Conservation (phyloP, 2,888 invertebrate species). For the Drymonia ruficornis region DNA sequence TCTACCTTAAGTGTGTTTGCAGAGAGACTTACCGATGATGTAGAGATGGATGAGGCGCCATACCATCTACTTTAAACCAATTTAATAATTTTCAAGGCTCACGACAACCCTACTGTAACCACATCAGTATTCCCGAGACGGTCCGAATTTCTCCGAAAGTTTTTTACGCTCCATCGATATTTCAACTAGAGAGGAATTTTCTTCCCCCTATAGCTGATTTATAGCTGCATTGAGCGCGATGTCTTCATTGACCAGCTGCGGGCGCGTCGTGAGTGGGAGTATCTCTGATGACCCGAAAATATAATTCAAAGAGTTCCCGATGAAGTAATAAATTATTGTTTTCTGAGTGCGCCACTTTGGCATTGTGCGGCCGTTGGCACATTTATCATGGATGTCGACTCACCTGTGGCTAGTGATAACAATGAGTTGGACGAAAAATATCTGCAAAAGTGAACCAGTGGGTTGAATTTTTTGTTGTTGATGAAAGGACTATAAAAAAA, state of each 20-base stretch:
- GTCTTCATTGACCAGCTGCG: conserved; percentile 75
- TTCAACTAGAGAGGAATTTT: conserved; percentile 61
- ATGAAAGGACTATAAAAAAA: too few species aligned
- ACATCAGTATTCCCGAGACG: conserved; percentile 29
- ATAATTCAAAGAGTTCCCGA: conserved; percentile 63
- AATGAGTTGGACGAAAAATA: conserved; percentile 23
- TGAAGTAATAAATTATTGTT: conserved; percentile 77
- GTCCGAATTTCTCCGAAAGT: conserved; percentile 30
- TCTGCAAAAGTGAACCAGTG: neutral
- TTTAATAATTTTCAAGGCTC: too few species aligned
- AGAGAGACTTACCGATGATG: too few species aligned
- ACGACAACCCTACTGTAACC: conserved; percentile 5
- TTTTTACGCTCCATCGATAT: conserved; percentile 49
- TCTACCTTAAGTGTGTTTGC: too few species aligned
- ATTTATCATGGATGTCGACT: conserved; percentile 65
- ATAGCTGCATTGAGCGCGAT: conserved; percentile 71
- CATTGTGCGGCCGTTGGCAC: conserved; percentile 55
- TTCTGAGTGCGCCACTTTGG: conserved; percentile 66
- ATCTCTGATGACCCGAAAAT: conserved; percentile 70
- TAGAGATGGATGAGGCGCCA: too few species aligned
- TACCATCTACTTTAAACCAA: too few species aligned
- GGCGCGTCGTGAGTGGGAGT: conserved; percentile 80
- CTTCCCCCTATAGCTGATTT: conserved; percentile 63
- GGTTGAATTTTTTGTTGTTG: neutral
- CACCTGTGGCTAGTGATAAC: conserved; percentile 42